Base-by-base conservation (phyloP, 2,888 invertebrate genomes). In the Drosophila picticornis region DNA sequence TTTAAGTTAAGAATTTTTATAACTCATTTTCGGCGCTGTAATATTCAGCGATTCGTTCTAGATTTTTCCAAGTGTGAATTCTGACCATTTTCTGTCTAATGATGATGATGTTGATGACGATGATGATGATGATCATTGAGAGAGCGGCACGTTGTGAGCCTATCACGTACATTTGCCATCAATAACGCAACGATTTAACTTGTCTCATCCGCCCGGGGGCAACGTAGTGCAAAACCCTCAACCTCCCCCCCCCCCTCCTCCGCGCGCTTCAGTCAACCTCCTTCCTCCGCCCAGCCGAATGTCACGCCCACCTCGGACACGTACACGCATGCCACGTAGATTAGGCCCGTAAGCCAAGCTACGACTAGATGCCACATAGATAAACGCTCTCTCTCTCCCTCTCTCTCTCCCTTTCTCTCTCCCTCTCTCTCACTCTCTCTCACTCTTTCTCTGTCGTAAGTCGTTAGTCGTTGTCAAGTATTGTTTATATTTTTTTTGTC, bases 101-200 rank as follows among this genome's bases (percentile, higher is more conserved):
- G 46, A 62, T 67, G 57, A 31, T 43, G 50, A 50, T 65, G 55
- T 36, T 65, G 55, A 43, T 46, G 52, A 34, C 40, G 46, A 40
- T 63, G 27, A 53, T 46, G 32, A 68, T 60, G 22, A 56, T 82
- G 31, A 66, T 79, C 75, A 71, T 72, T 68, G 72, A 34, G 58
- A 72, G 83, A 56, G 55, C 19, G 72, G 77, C 73, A 75, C 71
- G 55, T 65, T 84, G 77, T 90, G 89, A 90, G 88, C 88, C 90
- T 89, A 90, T 90, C 88, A 88, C 88, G 88, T 88, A 88, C 83
- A 80, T 87, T 88, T 77, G 85, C 90, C 88, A 88, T 88, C 90
- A 88, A 88, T 88, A 88, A 90, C 90, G 88, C 85, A 83, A 88
- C 91, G 88, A 88, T 88, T 90, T 90, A 87, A 82, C 87, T 89